Base-by-base conservation (phyloP, 2,888 invertebrate species). In the Helleia helle region DNA sequence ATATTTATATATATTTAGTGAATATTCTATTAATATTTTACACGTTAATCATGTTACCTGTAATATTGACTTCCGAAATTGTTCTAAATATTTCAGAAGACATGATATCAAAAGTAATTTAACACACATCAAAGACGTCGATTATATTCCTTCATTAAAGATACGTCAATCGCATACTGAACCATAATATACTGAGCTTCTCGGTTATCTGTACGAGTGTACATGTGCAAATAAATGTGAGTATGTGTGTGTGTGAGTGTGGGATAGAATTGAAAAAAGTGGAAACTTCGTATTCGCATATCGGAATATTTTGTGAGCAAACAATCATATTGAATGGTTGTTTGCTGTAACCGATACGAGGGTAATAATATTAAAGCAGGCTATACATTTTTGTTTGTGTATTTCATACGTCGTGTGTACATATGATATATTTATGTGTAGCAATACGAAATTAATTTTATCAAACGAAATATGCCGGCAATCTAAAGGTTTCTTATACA, bases 201-300 rank as follows among this genome's bases (percentile, higher is more conserved):
- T 13, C 1, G 26, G 11, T 9, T 26, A 9, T 24, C 7, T 5
- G 3, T 27, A 4, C 11, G 6, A 12, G 12, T 27, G 27, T 27
- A 11, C 27, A 27, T n/a, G 54, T n/a, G n/a, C n/a, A n/a, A n/a
- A n/a, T n/a, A n/a, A n/a, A n/a, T n/a, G n/a, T n/a, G n/a, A n/a
- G n/a, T n/a, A n/a, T n/a, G n/a, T 4, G 22, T 6, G 8, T 4
- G 18, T 26, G 34, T 18, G 43, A 45, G 41, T 42, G 51, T 55
- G 54, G 52, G 52, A 54, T 62, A 59, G 72, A 69, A 80, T 77
- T 79, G 75, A 80, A 80, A 80, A n/a, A 80, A 77, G 73, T 77
- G 77, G 57, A 55, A 64, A 56, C 62, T 54, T 54, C 55, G 47
- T 46, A 48, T 37, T 34, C 42, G 40, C 41, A 42, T 40, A 46